These are phyloP conservation scores for Nyctereutes procyonoides DNA, from an alignment of 2,113 vertebrate genomes.

Conservation along the genomic window DNA sequence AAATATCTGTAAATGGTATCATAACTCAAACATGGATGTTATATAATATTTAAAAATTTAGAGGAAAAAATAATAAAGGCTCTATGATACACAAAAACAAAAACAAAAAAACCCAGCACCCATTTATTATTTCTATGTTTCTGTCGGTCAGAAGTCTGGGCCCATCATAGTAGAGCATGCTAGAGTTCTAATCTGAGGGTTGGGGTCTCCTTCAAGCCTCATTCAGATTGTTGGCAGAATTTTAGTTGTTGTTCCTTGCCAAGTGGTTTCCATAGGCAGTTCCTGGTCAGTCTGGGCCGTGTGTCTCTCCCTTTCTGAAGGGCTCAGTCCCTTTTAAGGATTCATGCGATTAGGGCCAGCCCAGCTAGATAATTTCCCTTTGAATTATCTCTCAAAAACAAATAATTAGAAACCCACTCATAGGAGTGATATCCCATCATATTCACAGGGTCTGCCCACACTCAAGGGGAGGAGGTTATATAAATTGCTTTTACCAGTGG, in stretches of 20 bases:
- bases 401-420: background rate
- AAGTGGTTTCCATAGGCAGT: background rate
- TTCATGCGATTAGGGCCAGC: background rate
- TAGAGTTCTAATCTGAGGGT: background rate
- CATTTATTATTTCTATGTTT: background rate
- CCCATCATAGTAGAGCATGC: background rate
- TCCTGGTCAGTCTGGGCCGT: background rate
- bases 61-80: conserved; percentile 96
- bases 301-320: background rate
- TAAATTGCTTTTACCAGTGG: background rate
- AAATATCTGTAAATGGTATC: conserved; percentile 97
- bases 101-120: background rate
- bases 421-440: background rate
- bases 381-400: background rate
- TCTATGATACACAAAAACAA: conserved; percentile 89
- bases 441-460: background rate
- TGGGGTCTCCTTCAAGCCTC: no score
- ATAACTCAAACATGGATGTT: conserved; percentile 97
- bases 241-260: background rate
- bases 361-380: background rate
- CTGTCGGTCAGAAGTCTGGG: background rate
- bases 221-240: background rate
- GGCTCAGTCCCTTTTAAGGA: background rate
- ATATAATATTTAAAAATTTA: conserved; percentile 95
- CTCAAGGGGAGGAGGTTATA: background rate